These are phyloP conservation scores for Micronycteris hirsuta DNA, from an alignment of 2,113 vertebrate genomes.

Conservation along the genomic window DNA sequence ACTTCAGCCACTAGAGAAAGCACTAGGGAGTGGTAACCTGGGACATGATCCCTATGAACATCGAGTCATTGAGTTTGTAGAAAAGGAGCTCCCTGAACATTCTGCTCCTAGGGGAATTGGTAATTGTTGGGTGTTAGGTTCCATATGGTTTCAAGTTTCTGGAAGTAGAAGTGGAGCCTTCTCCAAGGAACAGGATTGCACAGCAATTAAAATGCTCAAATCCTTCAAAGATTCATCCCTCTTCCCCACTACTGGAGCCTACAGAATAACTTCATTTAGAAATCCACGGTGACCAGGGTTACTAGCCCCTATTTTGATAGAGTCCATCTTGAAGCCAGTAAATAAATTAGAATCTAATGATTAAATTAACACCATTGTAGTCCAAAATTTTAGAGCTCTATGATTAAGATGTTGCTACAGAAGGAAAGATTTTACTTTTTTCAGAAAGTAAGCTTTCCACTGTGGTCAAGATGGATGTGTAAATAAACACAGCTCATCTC, in stretches of 20 bases:
- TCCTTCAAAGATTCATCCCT: neutral
- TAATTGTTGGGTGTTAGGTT: neutral
- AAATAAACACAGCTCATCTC: no score
- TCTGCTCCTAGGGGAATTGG: neutral
- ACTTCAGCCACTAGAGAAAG: neutral
- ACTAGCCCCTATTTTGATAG: neutral
- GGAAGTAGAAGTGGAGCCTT: neutral
- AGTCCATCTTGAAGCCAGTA: neutral
- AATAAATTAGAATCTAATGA: constrained; percentile 30
- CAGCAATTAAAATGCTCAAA: neutral
- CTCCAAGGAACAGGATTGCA: neutral
- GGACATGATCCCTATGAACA: neutral
- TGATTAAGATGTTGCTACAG: neutral
- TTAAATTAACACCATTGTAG: neutral
- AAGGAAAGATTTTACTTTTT: neutral
- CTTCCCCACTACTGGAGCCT: neutral
- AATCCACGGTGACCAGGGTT: neutral
- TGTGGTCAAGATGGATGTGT: no score
- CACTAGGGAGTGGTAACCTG: neutral
- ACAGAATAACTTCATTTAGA: neutral
- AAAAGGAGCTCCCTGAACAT: neutral
- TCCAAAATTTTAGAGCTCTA: neutral
- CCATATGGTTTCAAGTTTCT: neutral
- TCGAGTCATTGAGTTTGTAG: neutral
- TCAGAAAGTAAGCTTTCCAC: neutral